Base-by-base conservation (phyloP, 1,140 invertebrate genomes). In the Drosophila insularis region DNA sequence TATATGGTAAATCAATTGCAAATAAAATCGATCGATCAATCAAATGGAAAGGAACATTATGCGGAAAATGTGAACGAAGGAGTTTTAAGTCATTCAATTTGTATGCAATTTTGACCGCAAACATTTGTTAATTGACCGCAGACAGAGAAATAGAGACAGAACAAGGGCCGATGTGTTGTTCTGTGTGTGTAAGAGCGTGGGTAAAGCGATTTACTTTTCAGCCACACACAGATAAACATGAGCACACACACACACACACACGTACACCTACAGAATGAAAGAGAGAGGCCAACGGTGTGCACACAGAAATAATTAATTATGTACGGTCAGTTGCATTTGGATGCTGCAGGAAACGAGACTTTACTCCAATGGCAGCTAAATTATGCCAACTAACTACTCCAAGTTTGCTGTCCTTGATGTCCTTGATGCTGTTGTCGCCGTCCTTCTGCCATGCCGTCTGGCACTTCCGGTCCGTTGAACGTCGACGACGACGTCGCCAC, bases 51-150 rank as follows among this genome's bases (percentile, higher is more conserved):
- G 8, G 31, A 19, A 35, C 32, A 35, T 10, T 5, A 37, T 39
- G 63, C 31, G 27, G 14, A 40, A 67, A 59, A 10, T 37, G 32
- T 31, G 14, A 19, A 46, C 27, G 61, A 39, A 53, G 17, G 61
- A 53, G 17, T 43, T 23, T 64, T 56, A 78, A 79, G 76, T 78
- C 76, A 81, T 81, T 81, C 79, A 81, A 81, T 81, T 79, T 81
- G 76, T 79, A 81, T 81, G 72, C 76, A 81, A 81, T 81, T 81
- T 76, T 76, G 72, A 81, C 79, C 76, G 63, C 76, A 81, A 81
- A 81, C 79, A 81, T 81, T 81, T 79, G 79, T 76, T 81, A 81
- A 81, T 81, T 81, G 76, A 81, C 79, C 79, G 17, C 72, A 76
- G 55, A 56, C 31, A 50, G 43, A 50, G 43, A 50, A 50, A 50